Evolutionary conservation across 2,113 vertebrate species (phyloP).

Genomic region (Synodontis membranacea): DNA sequence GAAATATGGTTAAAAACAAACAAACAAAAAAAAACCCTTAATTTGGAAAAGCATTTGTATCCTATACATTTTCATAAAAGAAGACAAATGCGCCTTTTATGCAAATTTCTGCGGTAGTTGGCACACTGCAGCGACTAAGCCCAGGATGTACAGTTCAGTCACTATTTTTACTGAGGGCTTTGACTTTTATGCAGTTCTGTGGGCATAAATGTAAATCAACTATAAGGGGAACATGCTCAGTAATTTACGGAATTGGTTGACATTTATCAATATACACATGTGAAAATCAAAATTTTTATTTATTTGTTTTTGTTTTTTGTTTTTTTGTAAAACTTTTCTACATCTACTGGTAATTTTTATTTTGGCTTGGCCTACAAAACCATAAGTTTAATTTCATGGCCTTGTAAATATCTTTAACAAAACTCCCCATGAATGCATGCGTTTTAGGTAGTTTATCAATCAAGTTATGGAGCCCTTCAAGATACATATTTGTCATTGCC

Average conservation of each 20-base stretch:
- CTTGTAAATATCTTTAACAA: too few relatives aligned
- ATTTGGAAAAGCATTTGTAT: background rate
- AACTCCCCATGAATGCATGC: too few relatives aligned
- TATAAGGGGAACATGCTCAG: background rate
- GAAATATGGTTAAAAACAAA: background rate
- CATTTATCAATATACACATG: background rate
- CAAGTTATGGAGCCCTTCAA: too few relatives aligned
- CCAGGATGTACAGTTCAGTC: too few relatives aligned
- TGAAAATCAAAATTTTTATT: background rate
- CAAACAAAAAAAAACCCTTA: background rate
- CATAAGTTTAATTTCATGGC: too few relatives aligned
- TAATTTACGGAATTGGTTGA: background rate
- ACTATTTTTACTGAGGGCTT: background rate
- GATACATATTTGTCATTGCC: too few relatives aligned
- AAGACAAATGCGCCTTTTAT: background rate
- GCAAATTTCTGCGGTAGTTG: background rate
- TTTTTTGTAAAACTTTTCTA: background rate
- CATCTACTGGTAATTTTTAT: too few relatives aligned
- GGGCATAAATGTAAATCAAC: background rate
- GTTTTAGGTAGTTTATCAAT: too few relatives aligned
- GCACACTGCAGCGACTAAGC: background rate
- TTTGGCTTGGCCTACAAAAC: too few relatives aligned
- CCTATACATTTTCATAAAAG: background rate
- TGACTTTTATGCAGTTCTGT: background rate
- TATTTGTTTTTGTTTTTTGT: too few relatives aligned